A percentile compares a stretch with the other conserved stretches of the same genome.
Evolutionary conservation across 2,888 invertebrate species (phyloP).

Genomic region (Fabriciana adippe): DNA sequence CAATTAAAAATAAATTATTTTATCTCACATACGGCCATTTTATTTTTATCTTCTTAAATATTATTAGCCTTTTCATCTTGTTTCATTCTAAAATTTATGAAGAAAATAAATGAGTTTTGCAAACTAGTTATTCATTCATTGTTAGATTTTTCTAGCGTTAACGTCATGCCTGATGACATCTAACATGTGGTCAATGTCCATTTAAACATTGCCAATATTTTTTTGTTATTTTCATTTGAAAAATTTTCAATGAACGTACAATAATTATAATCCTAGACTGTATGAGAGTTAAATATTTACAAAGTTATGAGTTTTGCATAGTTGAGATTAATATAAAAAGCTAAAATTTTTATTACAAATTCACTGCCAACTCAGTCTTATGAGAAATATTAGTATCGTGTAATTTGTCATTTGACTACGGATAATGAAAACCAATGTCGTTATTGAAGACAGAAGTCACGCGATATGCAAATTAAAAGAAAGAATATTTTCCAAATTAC

Average conservation of each 20-base stretch:
- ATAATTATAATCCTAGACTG: not conserved
- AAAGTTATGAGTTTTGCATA: no score
- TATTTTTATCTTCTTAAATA: not conserved
- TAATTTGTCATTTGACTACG: not conserved
- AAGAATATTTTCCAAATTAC: conserved; percentile 8
- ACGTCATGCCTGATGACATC: conserved; percentile 20
- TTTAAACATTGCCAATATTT: conserved; percentile 27
- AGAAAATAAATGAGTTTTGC: no score
- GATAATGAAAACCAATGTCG: conserved; percentile 11
- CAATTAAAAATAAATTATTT: not conserved
- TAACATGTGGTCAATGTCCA: conserved; percentile 23
- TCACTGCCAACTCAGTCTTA: no score
- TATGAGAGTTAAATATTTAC: no score
- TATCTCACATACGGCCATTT: not conserved
- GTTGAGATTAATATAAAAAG: no score
- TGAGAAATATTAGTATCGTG: not conserved
- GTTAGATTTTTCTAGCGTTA: conserved; percentile 15
- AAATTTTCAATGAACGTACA: conserved; percentile 14
- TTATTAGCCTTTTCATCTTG: no score
- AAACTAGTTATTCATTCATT: no score
- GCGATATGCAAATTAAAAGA: conserved; percentile 26
- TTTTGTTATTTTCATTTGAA: conserved; percentile 16
- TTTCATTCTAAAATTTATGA: no score
- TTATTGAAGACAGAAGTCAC: conserved; percentile 8
- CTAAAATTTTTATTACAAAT: no score